Evolutionary conservation across 2,888 invertebrate genomes (phyloP).

Genomic region (Sinodicranocentrus sp.): DNA sequence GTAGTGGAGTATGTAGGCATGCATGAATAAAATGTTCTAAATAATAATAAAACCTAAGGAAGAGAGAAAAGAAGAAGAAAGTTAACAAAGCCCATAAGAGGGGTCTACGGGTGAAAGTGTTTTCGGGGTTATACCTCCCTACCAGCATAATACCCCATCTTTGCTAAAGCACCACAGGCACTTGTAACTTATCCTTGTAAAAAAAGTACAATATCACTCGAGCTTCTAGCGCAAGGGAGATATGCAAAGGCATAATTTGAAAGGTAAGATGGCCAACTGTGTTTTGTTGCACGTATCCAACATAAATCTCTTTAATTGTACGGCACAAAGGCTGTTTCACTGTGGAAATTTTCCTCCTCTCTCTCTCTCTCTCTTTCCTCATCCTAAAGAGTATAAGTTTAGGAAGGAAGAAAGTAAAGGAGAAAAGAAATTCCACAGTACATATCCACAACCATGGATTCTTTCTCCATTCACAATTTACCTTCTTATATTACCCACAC

Average conservation of each 20-base stretch:
- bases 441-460: neutral
- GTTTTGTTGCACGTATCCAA: constrained; percentile 64
- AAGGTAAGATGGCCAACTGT: constrained; percentile 65
- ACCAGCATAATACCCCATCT: neutral
- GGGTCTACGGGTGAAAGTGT: neutral
- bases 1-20: constrained; percentile 13
- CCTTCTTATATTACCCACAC: no score
- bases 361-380: no score
- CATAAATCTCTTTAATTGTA: constrained; percentile 69
- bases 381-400: neutral
- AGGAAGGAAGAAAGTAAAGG: constrained; percentile 1
- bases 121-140: neutral
- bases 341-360: constrained; percentile 50
- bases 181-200: constrained; percentile 43
- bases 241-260: constrained; percentile 55
- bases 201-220: no score
- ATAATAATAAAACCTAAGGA: constrained; percentile 38
- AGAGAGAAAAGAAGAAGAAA: constrained; percentile 40
- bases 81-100: constrained; percentile 60
- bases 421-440: constrained; percentile 14
- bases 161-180: constrained; percentile 38
- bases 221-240: neutral
- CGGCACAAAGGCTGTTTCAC: constrained; percentile 58
- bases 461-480: no score
- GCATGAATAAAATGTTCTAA: constrained; percentile 46